A percentile compares a stretch with the other conserved stretches of the same genome.
Conservation (phyloP, 2,888 invertebrate genomes). For the Pachycephus smyrnensis region DNA sequence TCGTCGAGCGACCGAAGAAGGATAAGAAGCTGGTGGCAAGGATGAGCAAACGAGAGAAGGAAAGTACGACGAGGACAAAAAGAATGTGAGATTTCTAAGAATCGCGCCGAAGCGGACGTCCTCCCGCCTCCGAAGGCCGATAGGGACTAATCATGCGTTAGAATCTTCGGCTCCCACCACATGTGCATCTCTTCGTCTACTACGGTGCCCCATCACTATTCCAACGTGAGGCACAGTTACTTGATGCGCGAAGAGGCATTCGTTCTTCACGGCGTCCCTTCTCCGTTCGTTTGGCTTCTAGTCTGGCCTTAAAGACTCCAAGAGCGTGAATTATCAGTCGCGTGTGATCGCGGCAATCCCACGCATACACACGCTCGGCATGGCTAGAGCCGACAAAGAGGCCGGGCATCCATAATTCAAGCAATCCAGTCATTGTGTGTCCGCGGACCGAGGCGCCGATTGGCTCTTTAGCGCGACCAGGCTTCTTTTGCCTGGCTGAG, state of each 20-base stretch:
- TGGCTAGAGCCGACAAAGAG: conserved; percentile 49
- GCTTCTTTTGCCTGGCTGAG: conserved; percentile 5
- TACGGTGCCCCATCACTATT: conserved; percentile 35
- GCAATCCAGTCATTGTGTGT: conserved; percentile 56
- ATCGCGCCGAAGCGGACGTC: conserved; percentile 28
- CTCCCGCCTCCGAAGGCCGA: conserved; percentile 28
- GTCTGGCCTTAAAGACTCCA: conserved; percentile 15
- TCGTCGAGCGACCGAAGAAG: neutral
- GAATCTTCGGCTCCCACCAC: conserved; percentile 37
- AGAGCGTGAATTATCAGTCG: conserved; percentile 55
- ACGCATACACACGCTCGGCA: conserved; percentile 21
- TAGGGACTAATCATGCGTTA: conserved; percentile 37
- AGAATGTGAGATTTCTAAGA: conserved; percentile 40
- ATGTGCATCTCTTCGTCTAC: conserved; percentile 4
- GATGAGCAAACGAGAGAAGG: neutral
- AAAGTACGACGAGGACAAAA: neutral
- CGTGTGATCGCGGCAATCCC: conserved; percentile 52
- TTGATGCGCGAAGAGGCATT: neutral
- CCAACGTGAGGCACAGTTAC: conserved; percentile 19
- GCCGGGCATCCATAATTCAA: conserved; percentile 62
- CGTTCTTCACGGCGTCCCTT: conserved; percentile 10
- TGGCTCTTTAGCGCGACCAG: conserved; percentile 44
- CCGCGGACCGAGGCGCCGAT: conserved; percentile 52
- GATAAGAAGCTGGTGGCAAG: neutral
- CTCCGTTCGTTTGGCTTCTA: conserved; percentile 1